phyloP scores from a whole-genome alignment of 2,797 vertebrate genomes.

The Bovichtus variegatus region DNA sequence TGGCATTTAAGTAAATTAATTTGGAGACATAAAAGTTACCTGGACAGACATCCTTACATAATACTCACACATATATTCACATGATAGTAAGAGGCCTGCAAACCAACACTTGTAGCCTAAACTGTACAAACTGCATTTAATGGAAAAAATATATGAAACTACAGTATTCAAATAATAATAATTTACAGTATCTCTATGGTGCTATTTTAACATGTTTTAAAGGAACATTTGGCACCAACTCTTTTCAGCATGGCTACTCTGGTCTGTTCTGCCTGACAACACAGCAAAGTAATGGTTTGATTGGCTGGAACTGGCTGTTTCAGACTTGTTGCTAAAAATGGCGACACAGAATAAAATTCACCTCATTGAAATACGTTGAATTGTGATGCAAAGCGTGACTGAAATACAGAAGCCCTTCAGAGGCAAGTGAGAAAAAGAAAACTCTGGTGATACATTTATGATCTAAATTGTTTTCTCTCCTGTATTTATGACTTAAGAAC shows the following conservation, averaged over 20 bases:
- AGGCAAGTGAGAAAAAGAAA: too few relatives aligned
- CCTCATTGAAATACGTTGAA: background rate
- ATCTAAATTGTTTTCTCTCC: too few relatives aligned
- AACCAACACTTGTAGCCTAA: slow-evolving; percentile 30
- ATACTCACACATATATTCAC: slow-evolving; percentile 36
- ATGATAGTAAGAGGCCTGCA: slow-evolving; percentile 7
- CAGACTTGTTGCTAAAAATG: background rate
- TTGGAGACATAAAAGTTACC: slow-evolving; percentile 1
- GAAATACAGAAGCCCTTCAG: too few relatives aligned
- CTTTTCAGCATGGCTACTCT: slow-evolving; percentile 28
- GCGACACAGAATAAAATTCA: background rate
- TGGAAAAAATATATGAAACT: slow-evolving; percentile 22
- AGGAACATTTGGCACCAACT: slow-evolving; percentile 74
- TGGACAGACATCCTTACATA: slow-evolving; percentile 2
- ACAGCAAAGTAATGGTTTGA: slow-evolving; percentile 30
- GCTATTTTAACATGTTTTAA: slow-evolving; percentile 4
- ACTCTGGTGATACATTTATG: too few relatives aligned
- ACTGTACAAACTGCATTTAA: slow-evolving; percentile 11
- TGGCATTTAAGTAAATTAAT: slow-evolving; percentile 3
- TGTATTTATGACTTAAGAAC: too few relatives aligned
- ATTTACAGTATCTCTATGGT: slow-evolving; percentile 18
- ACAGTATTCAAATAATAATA: slow-evolving; percentile 39
- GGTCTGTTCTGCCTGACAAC: slow-evolving; percentile 25
- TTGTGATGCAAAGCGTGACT: background rate
- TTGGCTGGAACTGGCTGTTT: slow-evolving; percentile 14